These are phyloP conservation scores for Xenotilapia longispinis DNA, from an alignment of 2,113 vertebrate species.

Conservation along the genomic window DNA sequence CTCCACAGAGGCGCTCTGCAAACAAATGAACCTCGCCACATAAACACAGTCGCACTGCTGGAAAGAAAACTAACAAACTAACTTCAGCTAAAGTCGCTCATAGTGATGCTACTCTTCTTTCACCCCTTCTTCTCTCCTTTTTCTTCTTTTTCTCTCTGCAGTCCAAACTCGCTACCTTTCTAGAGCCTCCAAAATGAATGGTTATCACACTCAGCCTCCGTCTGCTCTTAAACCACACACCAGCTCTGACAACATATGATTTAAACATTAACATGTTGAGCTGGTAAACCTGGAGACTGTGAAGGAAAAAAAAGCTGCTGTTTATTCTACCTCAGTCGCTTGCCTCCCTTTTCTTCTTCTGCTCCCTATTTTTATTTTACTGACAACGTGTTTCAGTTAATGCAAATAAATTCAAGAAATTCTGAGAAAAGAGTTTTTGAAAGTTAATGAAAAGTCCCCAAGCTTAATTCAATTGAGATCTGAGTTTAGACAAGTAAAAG, in stretches of 20 bases:
- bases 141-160: neutral
- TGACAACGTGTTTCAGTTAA: neutral
- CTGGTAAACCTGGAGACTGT: neutral
- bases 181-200: conserved; percentile 43
- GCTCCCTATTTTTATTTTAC: neutral
- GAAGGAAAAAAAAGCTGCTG: neutral
- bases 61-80: neutral
- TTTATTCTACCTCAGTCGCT: neutral
- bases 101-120: neutral
- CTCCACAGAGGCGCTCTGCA: conserved; percentile 25
- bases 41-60: neutral
- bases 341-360: neutral
- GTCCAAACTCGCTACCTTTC: neutral
- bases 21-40: conserved; percentile 9
- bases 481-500: neutral
- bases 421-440: neutral
- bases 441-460: neutral
- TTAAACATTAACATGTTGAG: conserved; percentile 27
- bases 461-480: neutral
- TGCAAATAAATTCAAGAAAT: neutral
- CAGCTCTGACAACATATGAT: conserved; percentile 33
- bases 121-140: neutral
- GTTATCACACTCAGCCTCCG: conserved; percentile 6
- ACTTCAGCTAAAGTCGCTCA: neutral
- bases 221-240: conserved; percentile 2